A percentile compares a stretch with the other conserved stretches of the same genome.
These are phyloP conservation scores for Myrmecobius fasciatus DNA, from an alignment of 2,113 vertebrate genomes.

Conservation along the genomic window DNA sequence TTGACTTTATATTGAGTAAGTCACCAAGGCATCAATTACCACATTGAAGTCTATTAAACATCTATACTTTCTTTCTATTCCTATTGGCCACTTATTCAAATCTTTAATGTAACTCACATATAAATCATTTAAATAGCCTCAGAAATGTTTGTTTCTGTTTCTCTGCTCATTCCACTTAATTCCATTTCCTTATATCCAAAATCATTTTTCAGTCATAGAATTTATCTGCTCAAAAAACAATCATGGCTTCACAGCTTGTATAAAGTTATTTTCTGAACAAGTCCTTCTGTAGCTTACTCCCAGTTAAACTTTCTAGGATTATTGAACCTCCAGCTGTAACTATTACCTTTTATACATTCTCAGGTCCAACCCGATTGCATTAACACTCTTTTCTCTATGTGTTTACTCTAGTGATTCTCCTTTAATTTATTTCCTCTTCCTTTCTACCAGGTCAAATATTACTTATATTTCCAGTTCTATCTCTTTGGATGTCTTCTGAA, in stretches of 20 bases:
- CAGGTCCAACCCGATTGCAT: neutral
- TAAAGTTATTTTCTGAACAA: too few relatives aligned
- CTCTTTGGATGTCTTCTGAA: neutral
- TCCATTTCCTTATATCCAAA: too few relatives aligned
- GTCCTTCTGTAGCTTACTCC: too few relatives aligned
- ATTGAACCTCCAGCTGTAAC: too few relatives aligned
- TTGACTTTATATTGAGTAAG: neutral
- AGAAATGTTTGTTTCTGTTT: too few relatives aligned
- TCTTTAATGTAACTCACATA: too few relatives aligned
- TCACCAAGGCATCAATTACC: neutral
- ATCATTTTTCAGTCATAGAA: too few relatives aligned
- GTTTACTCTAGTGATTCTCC: neutral
- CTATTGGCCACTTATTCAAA: neutral
- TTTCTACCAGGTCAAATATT: neutral
- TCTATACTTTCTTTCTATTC: neutral
- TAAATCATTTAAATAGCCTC: too few relatives aligned
- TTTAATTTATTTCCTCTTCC: neutral
- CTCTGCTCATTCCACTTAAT: too few relatives aligned
- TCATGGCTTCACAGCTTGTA: too few relatives aligned
- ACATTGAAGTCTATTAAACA: neutral
- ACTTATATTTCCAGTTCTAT: neutral
- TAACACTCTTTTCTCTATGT: neutral
- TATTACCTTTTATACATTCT: neutral
- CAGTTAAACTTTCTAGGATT: too few relatives aligned
- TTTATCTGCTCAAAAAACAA: too few relatives aligned